Conservation (phyloP, 2,888 invertebrate species). For the Protonemura montana region DNA sequence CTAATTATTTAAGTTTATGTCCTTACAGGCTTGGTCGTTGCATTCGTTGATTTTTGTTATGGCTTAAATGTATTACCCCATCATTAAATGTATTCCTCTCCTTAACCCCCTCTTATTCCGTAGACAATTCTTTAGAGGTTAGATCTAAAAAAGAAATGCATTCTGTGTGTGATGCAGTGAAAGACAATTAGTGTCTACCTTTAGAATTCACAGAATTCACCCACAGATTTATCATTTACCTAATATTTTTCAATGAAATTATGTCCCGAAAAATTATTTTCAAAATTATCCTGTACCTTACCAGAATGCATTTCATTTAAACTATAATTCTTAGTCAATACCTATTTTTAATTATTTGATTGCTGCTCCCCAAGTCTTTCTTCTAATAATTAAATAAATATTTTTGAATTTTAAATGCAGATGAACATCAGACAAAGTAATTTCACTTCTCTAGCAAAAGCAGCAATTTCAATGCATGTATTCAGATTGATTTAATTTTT, state of each 20-base stretch:
- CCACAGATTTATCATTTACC: not conserved
- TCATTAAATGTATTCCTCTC: slow-evolving; percentile 20
- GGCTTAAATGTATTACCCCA: slow-evolving; percentile 35
- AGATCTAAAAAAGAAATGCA: slow-evolving; percentile 3
- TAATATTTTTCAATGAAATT: not conserved
- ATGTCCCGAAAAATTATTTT: not conserved
- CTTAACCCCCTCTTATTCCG: not conserved
- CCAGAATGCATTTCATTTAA: not conserved
- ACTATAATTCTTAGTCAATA: not conserved
- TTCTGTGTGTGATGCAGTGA: not conserved
- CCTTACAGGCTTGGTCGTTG: slow-evolving; percentile 37
- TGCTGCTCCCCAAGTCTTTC: not conserved
- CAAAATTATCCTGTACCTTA: not conserved
- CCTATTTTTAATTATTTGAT: not conserved
- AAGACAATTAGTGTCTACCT: not conserved
- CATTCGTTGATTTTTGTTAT: slow-evolving; percentile 21
- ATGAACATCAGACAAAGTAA: not conserved
- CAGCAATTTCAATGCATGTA: not conserved
- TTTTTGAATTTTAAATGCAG: not conserved
- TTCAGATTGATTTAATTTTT: not conserved
- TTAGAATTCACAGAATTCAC: no score
- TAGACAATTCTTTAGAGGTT: not conserved
- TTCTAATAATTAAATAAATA: not conserved
- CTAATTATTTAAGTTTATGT: slow-evolving; percentile 48
- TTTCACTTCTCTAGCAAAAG: not conserved